These are phyloP conservation scores for Xylocopa sonorina DNA, from an alignment of 1,140 invertebrate species.

Conservation along the genomic window DNA sequence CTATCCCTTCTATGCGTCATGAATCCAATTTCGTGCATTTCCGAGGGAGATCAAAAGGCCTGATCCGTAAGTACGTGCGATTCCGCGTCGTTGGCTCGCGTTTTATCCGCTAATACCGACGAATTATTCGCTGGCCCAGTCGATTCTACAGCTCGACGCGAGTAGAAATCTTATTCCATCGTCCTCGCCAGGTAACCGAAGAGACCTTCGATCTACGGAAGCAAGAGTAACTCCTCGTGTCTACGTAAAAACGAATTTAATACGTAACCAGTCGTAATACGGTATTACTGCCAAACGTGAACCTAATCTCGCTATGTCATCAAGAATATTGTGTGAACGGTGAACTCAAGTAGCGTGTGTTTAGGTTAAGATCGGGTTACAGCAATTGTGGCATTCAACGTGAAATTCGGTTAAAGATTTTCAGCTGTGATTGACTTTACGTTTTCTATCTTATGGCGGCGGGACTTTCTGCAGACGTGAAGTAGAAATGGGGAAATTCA, in stretches of 20 bases:
- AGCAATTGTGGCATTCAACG: constrained; percentile 10
- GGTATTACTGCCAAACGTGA: neutral
- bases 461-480: too few relatives aligned
- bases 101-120: neutral
- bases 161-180: constrained; percentile 5
- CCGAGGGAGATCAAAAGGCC: constrained; percentile 42
- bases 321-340: neutral
- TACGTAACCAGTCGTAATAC: constrained; percentile 9
- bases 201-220: neutral
- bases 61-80: neutral
- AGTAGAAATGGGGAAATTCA: too few relatives aligned
- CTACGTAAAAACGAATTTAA: constrained; percentile 26
- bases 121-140: neutral
- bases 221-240: constrained; percentile 21
- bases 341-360: constrained; percentile 26
- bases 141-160: neutral
- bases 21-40: constrained; percentile 58
- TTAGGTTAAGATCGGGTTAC: constrained; percentile 23
- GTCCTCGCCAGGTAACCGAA: too few relatives aligned
- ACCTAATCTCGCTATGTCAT: constrained; percentile 35
- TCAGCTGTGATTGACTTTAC: constrained; percentile 8
- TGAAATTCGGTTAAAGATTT: constrained; percentile 3
- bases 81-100: neutral
- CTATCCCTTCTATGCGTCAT: constrained; percentile 27
- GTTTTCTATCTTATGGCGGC: too few relatives aligned